Conservation (phyloP, 2,797 vertebrate genomes). For the Enteromius paludinosus region DNA sequence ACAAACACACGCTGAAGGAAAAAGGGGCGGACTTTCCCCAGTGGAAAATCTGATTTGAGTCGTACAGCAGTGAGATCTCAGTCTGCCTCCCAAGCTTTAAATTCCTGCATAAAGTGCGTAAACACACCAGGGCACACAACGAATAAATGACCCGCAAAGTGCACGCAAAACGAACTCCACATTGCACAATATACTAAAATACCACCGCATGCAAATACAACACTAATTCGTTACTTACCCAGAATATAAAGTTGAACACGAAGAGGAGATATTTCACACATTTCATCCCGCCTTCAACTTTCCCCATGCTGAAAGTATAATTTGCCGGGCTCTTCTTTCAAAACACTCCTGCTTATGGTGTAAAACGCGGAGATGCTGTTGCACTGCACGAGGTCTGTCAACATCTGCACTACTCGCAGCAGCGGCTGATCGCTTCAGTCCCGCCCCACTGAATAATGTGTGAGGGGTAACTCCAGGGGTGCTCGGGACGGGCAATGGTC, state of each 20-base stretch:
- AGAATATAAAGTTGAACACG: constrained; percentile 94
- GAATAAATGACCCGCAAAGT: background rate
- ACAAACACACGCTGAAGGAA: constrained; percentile 74
- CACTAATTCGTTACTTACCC: constrained; percentile 82
- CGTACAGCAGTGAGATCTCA: constrained; percentile 61
- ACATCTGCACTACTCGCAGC: constrained; percentile 2
- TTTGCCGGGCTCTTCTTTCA: background rate
- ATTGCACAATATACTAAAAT: background rate
- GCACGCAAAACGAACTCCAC: background rate
- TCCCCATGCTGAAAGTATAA: constrained; percentile 79
- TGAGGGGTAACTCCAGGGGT: constrained; percentile 54
- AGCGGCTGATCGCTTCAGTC: constrained; percentile 52
- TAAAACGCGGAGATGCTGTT: background rate
- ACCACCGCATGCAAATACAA: background rate
- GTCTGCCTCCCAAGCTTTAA: constrained; percentile 62
- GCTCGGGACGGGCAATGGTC: constrained; percentile 55
- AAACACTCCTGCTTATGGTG: background rate
- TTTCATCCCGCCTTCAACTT: constrained; percentile 88
- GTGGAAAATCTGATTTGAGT: constrained; percentile 83
- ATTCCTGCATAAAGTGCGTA: constrained; percentile 43
- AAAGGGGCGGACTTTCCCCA: constrained; percentile 74
- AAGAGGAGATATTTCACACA: constrained; percentile 93
- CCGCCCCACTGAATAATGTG: constrained; percentile 74
- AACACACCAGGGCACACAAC: background rate
- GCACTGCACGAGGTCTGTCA: constrained; percentile 14